Evolutionary conservation across 1,140 invertebrate genomes (phyloP).

Genomic region (Drosophila azteca): DNA sequence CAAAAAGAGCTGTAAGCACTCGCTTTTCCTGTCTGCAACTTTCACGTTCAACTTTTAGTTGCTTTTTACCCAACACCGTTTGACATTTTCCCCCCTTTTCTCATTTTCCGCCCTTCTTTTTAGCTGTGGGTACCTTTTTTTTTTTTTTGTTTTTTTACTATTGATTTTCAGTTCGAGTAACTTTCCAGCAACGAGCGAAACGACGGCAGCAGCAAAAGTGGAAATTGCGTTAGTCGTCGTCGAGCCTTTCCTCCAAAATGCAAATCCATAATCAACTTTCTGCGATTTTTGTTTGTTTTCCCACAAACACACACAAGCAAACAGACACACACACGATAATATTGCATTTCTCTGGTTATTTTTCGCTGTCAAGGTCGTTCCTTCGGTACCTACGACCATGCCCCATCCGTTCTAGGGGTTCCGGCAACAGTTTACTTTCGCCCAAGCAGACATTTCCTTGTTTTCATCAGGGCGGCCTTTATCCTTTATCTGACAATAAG

Average conservation of each 20-base stretch:
- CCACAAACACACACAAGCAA: neutral
- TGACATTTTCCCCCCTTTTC: constrained; percentile 57
- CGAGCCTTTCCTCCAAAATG: constrained; percentile 53
- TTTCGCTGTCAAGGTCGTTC: constrained; percentile 76
- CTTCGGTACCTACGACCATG: constrained; percentile 23
- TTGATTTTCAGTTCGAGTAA: constrained; percentile 67
- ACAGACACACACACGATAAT: constrained; percentile 31
- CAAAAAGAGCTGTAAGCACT: constrained; percentile 46
- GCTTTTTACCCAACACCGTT: constrained; percentile 62
- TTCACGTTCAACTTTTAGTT: constrained; percentile 54
- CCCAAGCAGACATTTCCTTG: constrained; percentile 26
- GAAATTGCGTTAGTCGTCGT: constrained; percentile 48
- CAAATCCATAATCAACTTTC: constrained; percentile 74
- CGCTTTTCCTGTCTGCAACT: constrained; percentile 51
- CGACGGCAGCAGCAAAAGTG: constrained; percentile 30
- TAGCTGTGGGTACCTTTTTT: no score
- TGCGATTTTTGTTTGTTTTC: constrained; percentile 35
- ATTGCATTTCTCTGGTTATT: constrained; percentile 38
- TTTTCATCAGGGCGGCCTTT: neutral
- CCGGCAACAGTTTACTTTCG: constrained; percentile 39
- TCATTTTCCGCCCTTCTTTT: neutral
- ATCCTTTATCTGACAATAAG: constrained; percentile 12
- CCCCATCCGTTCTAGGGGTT: constrained; percentile 2
- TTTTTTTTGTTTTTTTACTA: constrained; percentile 1
- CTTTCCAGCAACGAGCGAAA: constrained; percentile 42